These are phyloP conservation scores for Cryptoprocta ferox DNA, from an alignment of 2,797 vertebrate species.

Conservation along the genomic window DNA sequence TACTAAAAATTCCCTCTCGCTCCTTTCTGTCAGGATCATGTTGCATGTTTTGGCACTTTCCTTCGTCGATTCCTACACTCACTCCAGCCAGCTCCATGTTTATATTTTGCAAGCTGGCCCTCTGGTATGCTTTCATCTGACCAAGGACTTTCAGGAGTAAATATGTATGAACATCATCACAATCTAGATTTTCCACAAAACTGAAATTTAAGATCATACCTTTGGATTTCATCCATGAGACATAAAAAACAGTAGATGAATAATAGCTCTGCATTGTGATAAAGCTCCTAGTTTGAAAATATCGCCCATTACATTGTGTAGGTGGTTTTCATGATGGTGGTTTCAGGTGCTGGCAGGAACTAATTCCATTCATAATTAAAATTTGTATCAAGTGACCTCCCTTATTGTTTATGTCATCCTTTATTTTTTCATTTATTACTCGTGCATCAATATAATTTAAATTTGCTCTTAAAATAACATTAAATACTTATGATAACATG, in stretches of 20 bases:
- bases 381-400: background rate
- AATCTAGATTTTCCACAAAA: background rate
- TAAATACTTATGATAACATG: background rate
- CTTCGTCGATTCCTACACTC: background rate
- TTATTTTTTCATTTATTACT: constrained; percentile 32
- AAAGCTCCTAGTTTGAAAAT: constrained; percentile 6
- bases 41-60: background rate
- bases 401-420: background rate
- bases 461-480: constrained; percentile 31
- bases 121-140: background rate
- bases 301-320: background rate
- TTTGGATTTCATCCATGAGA: background rate
- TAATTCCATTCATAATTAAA: constrained; percentile 28
- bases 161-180: background rate
- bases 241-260: background rate
- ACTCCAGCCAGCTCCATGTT: background rate
- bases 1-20: background rate
- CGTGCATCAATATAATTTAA: constrained; percentile 32
- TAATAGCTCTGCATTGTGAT: background rate
- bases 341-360: background rate
- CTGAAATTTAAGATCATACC: background rate
- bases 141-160: background rate
- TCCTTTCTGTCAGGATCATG: background rate
- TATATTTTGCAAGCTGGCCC: background rate
- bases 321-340: background rate